Conservation (phyloP, 53 echinoderm and acorn worm genomes). For the Paracentrotus lividus region DNA sequence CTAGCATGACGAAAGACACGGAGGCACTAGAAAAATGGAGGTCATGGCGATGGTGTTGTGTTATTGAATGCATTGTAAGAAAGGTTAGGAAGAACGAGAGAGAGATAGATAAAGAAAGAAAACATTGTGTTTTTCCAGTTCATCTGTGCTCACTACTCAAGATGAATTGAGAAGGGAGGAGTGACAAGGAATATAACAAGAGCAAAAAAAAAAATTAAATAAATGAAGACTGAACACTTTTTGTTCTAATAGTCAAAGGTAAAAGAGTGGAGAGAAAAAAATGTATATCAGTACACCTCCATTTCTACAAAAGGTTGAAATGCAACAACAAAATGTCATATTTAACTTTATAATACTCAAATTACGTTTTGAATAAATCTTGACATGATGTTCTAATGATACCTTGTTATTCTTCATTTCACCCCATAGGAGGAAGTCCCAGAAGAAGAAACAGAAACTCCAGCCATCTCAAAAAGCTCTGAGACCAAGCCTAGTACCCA, state of each 20-base stretch:
- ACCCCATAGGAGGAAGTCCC: slow-evolving; percentile 19
- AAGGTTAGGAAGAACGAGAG: neutral
- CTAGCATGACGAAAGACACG: slow-evolving; percentile 18
- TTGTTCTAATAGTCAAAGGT: no score
- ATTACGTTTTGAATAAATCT: neutral
- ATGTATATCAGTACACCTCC: no score
- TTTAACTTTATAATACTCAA: neutral
- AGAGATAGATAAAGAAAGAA: no score
- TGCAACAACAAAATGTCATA: no score
- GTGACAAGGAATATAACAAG: neutral
- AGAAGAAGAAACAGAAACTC: slow-evolving; percentile 59
- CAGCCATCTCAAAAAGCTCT: slow-evolving; percentile 21
- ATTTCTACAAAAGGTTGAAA: no score
- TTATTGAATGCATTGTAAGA: neutral
- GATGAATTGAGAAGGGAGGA: neutral
- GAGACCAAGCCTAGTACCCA: slow-evolving; percentile 46
- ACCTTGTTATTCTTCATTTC: neutral
- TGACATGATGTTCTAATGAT: neutral
- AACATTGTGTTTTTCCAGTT: no score
- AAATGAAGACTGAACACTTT: no score
- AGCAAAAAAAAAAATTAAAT: no score
- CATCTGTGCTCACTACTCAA: no score
- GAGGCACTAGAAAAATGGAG: neutral
- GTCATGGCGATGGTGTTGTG: no score
- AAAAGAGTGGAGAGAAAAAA: neutral